Conservation (phyloP, 2,113 vertebrate genomes). For the Lophura nycthemera region DNA sequence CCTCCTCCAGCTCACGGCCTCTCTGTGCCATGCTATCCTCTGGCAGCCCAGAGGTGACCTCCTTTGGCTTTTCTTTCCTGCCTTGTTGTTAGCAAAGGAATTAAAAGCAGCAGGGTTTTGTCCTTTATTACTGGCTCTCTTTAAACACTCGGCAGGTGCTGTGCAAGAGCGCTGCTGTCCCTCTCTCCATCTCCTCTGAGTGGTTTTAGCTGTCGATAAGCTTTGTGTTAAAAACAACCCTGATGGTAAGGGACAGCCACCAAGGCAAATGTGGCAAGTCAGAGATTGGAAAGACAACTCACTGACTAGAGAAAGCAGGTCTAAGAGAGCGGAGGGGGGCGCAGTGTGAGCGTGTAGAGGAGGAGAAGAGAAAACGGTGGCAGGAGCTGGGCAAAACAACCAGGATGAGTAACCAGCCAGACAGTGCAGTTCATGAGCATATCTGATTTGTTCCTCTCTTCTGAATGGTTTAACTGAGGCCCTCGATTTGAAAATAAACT, state of each 20-base stretch:
- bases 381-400: background rate
- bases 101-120: background rate
- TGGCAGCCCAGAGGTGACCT: background rate
- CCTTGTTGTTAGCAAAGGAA: background rate
- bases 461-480: background rate
- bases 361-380: background rate
- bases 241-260: background rate
- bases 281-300: background rate
- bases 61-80: background rate
- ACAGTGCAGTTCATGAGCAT: rapidly evolving
- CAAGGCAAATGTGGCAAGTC: background rate
- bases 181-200: background rate
- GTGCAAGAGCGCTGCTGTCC: background rate
- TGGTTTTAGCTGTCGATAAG: background rate
- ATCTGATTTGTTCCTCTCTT: slow-evolving; percentile 2
- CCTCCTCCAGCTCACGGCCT: background rate
- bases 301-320: background rate
- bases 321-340: background rate
- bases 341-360: background rate
- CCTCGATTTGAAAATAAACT: background rate
- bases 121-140: background rate
- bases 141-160: background rate
- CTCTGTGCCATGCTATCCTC: background rate
- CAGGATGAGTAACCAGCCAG: background rate
- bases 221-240: background rate